phyloP scores from a whole-genome alignment of 2,797 vertebrate species.

The Pachyuromys duprasi region DNA sequence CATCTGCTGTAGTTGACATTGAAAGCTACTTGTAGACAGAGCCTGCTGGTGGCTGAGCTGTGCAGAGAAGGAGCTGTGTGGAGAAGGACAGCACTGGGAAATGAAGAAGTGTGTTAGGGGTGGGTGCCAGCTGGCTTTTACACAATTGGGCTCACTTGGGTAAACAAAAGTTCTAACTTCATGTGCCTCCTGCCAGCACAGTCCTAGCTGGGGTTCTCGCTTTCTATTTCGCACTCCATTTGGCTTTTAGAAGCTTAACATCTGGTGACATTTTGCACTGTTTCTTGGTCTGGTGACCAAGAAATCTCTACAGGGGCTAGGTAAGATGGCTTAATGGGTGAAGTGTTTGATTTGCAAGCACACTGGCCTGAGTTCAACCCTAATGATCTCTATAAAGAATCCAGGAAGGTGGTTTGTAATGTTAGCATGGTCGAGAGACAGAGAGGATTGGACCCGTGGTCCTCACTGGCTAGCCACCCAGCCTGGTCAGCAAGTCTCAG shows the following conservation, averaged over 20 bases:
- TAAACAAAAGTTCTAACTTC: conserved; percentile 63
- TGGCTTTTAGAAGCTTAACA: not conserved
- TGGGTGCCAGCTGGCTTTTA: conserved; percentile 77
- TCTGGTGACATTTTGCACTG: conserved; percentile 9
- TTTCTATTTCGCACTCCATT: conserved; percentile 30
- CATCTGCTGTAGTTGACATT: conserved; percentile 45
- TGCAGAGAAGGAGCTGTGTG: conserved; percentile 36
- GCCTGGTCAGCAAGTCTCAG: not conserved
- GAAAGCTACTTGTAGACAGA: conserved; percentile 61
- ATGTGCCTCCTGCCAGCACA: not conserved
- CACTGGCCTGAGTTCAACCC: not conserved
- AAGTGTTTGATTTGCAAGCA: not conserved
- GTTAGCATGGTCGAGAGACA: not conserved
- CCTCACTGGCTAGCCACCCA: not conserved
- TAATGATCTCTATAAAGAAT: not conserved
- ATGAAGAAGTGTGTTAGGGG: conserved; percentile 13
- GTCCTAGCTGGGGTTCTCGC: not conserved
- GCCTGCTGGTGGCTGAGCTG: conserved; percentile 70
- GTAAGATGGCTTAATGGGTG: not conserved
- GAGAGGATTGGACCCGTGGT: not conserved
- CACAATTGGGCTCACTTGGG: conserved; percentile 74
- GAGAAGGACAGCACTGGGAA: conserved; percentile 56
- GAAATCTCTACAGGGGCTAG: not conserved
- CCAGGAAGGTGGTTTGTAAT: not conserved
- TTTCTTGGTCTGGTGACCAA: not conserved